Evolutionary conservation across 2,797 vertebrate genomes (phyloP), one percentile per base, ranked within the genome.

Genomic region (Cuculus canorus): DNA sequence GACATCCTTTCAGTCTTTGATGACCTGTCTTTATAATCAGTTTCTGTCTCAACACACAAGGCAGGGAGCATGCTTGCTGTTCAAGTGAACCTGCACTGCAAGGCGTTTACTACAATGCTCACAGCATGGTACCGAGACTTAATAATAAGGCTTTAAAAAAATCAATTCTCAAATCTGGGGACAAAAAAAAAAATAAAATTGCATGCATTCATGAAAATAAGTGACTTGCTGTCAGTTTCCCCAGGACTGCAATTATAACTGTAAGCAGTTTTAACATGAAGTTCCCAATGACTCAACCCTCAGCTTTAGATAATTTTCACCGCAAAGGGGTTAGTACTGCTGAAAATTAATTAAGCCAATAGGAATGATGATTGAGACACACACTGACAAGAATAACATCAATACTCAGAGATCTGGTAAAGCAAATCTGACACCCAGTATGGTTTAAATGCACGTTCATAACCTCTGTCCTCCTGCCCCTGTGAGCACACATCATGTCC

Each of bases 281-380:
- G 43, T 23, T 92, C 60, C 25, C 64, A 25, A 10, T 30, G 71
- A 92, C 65, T 82, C 76, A 87, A 18, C 39, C 18, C 48, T 50
- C 50, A 89, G 57, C 61, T 86, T 77, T 37, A 88, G 69, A 68
- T 47, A 3, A 39, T 50, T 90, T 81, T 56, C 56, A 89, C 25
- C 1, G 1, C 8, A 2, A 41, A 66, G 28, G 5, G 57, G 53
- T 53, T 37, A 76, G 39, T 15, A 52, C 21, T 28, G 18, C 41
- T 59, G 32, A 87, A 88, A 92, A 81, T 78, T 85, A 94, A 94
- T 82, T 91, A 83, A 94, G 70, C 43, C 27, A 53, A 50, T 30
- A 14, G 5, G 57, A 86, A 75, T 3, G 28, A 61, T 11, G 43
- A 86, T 1, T 30, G 61, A 81, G 76, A 89, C n/a, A 61, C 25